Percentiles rank a stretch among this genome's conserved stretches.
Conservation (phyloP, 1,140 invertebrate genomes). For the Papilio helenus region DNA sequence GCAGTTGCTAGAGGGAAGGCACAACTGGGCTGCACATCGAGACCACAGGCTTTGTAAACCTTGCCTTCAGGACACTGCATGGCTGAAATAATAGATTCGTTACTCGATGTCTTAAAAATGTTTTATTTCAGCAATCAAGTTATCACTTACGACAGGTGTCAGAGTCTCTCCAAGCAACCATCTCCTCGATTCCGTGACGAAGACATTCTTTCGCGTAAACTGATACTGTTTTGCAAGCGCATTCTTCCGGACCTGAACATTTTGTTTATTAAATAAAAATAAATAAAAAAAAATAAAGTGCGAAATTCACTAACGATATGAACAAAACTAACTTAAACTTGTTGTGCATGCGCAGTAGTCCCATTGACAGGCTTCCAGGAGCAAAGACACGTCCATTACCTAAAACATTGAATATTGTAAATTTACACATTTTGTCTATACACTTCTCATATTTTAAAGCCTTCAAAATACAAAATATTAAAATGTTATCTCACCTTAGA, state of each 20-base stretch:
- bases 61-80: constrained; percentile 87
- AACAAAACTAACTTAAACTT: constrained; percentile 60
- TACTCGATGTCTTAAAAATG: neutral
- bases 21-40: constrained; percentile 82
- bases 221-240: constrained; percentile 89
- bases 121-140: neutral
- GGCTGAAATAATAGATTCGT: constrained; percentile 76
- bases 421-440: constrained; percentile 17
- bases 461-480: no score
- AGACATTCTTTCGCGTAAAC: constrained; percentile 91
- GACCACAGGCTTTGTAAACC: constrained; percentile 88
- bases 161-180: constrained; percentile 88
- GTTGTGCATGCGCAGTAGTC: constrained; percentile 89
- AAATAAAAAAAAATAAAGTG: constrained; percentile 30
- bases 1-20: constrained; percentile 58
- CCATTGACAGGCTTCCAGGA: constrained; percentile 88
- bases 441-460: neutral
- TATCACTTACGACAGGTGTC: constrained; percentile 89
- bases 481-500: constrained; percentile 76
- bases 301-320: neutral
- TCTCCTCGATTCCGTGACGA: constrained; percentile 85
- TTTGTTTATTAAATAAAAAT: constrained; percentile 12
- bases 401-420: constrained; percentile 43
- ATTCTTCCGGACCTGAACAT: constrained; percentile 82
- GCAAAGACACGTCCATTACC: constrained; percentile 83